Conservation (phyloP, 2,888 invertebrate species). For the Cataglyphis livida region DNA sequence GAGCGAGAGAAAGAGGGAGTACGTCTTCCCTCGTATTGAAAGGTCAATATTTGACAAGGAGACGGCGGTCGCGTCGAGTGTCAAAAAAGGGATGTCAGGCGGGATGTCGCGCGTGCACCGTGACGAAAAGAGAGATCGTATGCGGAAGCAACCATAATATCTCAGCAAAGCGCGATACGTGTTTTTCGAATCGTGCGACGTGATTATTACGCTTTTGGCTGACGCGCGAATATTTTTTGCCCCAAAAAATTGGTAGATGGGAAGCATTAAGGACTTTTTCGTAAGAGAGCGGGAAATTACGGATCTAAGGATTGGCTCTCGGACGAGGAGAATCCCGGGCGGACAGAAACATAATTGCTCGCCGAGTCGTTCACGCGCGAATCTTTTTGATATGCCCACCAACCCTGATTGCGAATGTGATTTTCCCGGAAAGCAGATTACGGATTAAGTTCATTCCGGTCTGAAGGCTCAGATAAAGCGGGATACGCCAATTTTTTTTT, state of each 20-base stretch:
- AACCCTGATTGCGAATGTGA: slow-evolving; percentile 82
- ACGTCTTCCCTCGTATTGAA: slow-evolving; percentile 44
- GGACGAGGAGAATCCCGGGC: slow-evolving; percentile 44
- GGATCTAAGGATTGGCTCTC: slow-evolving; percentile 38
- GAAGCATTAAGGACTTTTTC: slow-evolving; percentile 45
- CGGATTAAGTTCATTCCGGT: slow-evolving; percentile 76
- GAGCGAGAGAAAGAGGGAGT: not conserved
- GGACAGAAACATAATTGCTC: slow-evolving; percentile 79
- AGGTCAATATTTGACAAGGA: slow-evolving; percentile 65
- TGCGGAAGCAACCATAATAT: slow-evolving; percentile 23
- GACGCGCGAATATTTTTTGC: slow-evolving; percentile 59
- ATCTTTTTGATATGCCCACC: slow-evolving; percentile 80
- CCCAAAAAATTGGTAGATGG: slow-evolving; percentile 2
- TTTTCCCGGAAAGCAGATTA: slow-evolving; percentile 82
- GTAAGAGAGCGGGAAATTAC: slow-evolving; percentile 40
- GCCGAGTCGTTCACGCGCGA: slow-evolving; percentile 79
- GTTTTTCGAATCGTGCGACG: slow-evolving; percentile 29
- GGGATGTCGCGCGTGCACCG: slow-evolving; percentile 33
- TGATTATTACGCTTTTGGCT: slow-evolving; percentile 57
- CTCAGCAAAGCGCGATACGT: not conserved
- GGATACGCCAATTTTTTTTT: slow-evolving; percentile 36
- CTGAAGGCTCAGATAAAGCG: slow-evolving; percentile 56
- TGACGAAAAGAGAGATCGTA: slow-evolving; percentile 20
- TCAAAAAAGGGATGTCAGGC: slow-evolving; percentile 23
- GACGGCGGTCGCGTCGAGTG: slow-evolving; percentile 13